Percentiles rank a stretch among this genome's conserved stretches.
phyloP scores from a whole-genome alignment of 2,113 vertebrate species.

The Grammomys surdaster region DNA sequence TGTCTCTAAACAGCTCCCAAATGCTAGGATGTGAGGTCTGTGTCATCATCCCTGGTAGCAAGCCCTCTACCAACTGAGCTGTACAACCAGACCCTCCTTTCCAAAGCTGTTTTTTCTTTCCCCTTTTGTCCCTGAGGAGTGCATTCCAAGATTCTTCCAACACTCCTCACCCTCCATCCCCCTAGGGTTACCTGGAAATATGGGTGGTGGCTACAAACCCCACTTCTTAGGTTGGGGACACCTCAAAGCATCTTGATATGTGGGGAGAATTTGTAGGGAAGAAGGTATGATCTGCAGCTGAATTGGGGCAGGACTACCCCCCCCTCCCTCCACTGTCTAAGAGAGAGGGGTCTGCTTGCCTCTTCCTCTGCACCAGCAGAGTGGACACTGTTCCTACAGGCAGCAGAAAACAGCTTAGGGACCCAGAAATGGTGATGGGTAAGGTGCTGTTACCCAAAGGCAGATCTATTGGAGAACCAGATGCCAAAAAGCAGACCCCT shows the following conservation, averaged over 20 bases:
- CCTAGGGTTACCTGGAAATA: neutral
- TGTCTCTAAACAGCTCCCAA: neutral
- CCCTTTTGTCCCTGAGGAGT: neutral
- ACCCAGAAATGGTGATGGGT: neutral
- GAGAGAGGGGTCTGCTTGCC: too few species aligned
- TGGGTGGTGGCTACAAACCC: neutral
- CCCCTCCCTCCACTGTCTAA: neutral
- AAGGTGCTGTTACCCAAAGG: neutral
- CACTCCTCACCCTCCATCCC: neutral
- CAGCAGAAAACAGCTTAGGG: neutral
- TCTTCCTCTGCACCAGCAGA: neutral
- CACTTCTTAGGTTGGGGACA: neutral
- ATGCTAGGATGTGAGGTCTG: neutral
- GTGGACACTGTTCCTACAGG: neutral
- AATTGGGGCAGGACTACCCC: accelerated
- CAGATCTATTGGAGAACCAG: neutral
- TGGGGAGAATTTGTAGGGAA: neutral
- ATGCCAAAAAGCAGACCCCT: neutral
- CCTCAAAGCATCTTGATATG: neutral
- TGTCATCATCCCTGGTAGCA: neutral
- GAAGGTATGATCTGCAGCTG: neutral
- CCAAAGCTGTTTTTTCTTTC: neutral
- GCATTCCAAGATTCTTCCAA: neutral
- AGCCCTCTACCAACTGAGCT: neutral
- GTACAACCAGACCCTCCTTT: neutral